Base-by-base conservation (phyloP, 2,113 vertebrate species). In the Gambusia holbrooki region DNA sequence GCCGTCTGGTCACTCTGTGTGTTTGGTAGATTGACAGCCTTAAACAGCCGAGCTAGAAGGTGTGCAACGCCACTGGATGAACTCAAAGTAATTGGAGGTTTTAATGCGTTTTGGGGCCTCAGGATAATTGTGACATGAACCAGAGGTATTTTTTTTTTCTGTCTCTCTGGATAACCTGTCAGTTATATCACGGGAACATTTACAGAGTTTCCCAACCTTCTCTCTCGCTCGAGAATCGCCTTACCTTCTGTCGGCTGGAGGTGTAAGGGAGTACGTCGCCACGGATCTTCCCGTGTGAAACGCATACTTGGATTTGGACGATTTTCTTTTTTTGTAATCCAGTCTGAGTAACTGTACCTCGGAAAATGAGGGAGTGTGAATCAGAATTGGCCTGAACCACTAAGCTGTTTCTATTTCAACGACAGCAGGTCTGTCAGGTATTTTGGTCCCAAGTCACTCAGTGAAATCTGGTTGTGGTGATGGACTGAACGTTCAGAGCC, bases 21-120 rank as follows among this genome's bases (percentile, higher is more conserved):
- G 25, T 81, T 77, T 62, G 84, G 80, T 45, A 74, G 75, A 86
- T 51, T 69, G 80, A 74, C 69, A 64, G 72, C 35, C 58, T 72
- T 79, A 66, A 76, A 65, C 65, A 42, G 74, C 48, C 62, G 28
- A 77, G 61, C 62, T 25, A 14, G 73, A 77, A 28, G 29, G 17
- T 61, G 66, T n/a, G 30, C 15, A 15, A 65, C 51, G 25, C 28
- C 54, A 2, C 13, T 14, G 40, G n/a, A 40, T 8, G 30, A 29
- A 33, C 60, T 74, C 22, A 13, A 60, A 71, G 7, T 65, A 73
- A 74, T 35, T 74, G 22, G 7, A 14, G 5, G 62, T 70, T 60
- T 73, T 37, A 40, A 58, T 60, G 48, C 37, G 2, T 66, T 66
- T 63, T n/a, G 33, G n/a, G 28, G 7, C 22, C 37, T 19, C 28